Evolutionary conservation across 2,113 vertebrate species (phyloP).

Genomic region (Trinectes maculatus): DNA sequence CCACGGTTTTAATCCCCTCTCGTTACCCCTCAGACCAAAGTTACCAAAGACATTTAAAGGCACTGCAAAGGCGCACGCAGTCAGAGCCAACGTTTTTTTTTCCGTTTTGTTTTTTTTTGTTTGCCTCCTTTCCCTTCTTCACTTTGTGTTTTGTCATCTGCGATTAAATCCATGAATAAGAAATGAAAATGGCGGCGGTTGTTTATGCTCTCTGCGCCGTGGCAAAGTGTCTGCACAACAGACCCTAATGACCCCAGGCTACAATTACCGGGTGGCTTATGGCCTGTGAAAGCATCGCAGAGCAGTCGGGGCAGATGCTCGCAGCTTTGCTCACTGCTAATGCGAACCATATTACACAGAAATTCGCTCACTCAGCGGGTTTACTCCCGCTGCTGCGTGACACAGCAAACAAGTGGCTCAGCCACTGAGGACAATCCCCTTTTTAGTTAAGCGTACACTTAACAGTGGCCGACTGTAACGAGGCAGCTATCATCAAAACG

Average conservation of each 20-base stretch:
- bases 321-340: conserved; percentile 45
- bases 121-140: conserved; percentile 38
- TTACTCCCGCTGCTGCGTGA: conserved; percentile 10
- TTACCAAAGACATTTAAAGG: conserved; percentile 51
- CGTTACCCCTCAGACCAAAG: conserved; percentile 41
- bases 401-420: conserved; percentile 50
- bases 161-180: conserved; percentile 75
- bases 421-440: background rate
- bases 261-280: conserved; percentile 59
- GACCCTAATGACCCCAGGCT: conserved; percentile 65
- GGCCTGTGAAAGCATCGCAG: conserved; percentile 62
- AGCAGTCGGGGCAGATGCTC: conserved; percentile 60
- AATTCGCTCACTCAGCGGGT: conserved; percentile 36
- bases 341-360: conserved; percentile 50
- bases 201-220: conserved; percentile 48
- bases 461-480: background rate
- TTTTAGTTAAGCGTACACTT: conserved; percentile 1
- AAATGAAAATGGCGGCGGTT: conserved; percentile 59
- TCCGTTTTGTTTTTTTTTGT: background rate
- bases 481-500: background rate
- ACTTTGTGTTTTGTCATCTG: conserved; percentile 62
- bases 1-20: conserved; percentile 61
- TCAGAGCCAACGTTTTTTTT: conserved; percentile 29
- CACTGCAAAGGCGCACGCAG: conserved; percentile 33
- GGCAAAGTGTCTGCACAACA: conserved; percentile 66